Conservation (phyloP, 1,140 invertebrate genomes). For the Rhagoletis zephyria region DNA sequence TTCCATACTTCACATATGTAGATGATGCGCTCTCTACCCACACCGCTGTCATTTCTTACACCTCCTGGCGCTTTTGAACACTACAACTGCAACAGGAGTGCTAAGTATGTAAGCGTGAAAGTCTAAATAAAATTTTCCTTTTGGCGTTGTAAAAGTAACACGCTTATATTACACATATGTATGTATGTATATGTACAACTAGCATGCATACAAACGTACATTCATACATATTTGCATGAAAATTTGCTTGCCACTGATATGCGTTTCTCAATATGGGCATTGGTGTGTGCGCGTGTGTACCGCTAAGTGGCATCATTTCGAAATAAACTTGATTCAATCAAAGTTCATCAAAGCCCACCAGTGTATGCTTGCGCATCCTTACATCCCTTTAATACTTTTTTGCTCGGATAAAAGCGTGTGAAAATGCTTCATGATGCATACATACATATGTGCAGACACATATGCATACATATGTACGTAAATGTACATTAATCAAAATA, state of each 20-base stretch:
- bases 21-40: neutral
- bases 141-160: neutral
- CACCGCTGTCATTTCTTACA: neutral
- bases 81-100: neutral
- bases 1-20: neutral
- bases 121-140: neutral
- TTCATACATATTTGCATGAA: neutral
- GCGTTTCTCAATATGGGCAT: neutral
- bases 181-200: no score
- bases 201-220: neutral
- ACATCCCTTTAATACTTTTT: neutral
- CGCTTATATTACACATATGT: neutral
- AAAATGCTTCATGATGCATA: neutral
- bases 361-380: constrained; percentile 4
- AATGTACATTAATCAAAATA: no score
- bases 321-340: constrained; percentile 60
- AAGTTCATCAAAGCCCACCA: constrained; percentile 46
- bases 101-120: neutral
- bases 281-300: constrained; percentile 42
- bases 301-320: constrained; percentile 59
- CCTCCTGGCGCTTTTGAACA: neutral
- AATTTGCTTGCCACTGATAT: constrained; percentile 35
- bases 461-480: neutral
- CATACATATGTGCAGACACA: neutral
- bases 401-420: neutral